These are phyloP conservation scores for Hanleya hanleyi DNA, from an alignment of 2,888 invertebrate species.

Conservation along the genomic window DNA sequence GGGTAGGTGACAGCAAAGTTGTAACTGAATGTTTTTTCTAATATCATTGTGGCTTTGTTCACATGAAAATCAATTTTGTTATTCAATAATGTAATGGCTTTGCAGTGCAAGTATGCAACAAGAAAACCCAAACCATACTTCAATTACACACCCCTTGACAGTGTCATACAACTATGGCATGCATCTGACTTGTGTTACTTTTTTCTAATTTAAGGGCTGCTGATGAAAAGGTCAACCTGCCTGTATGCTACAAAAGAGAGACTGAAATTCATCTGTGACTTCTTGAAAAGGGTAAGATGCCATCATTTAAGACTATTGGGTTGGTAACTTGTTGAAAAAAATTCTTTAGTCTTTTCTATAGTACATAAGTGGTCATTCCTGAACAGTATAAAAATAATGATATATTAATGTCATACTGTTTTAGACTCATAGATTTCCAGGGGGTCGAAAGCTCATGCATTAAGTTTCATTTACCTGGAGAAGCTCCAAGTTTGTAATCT, in stretches of 20 bases:
- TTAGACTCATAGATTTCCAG: no score
- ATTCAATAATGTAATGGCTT: no score
- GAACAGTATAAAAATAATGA: no score
- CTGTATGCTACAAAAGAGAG: conserved; percentile 71
- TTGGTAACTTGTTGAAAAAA: no score
- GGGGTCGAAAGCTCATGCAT: no score
- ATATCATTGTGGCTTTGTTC: background rate
- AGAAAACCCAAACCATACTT: background rate
- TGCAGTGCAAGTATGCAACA: background rate
- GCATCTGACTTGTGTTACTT: background rate
- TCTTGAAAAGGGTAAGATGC: conserved; percentile 63
- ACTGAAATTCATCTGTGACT: conserved; percentile 67
- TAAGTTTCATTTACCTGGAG: background rate
- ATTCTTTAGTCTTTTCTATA: no score
- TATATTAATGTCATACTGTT: no score
- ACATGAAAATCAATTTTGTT: no score
- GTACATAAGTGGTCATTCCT: no score
- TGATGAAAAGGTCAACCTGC: conserved; percentile 71
- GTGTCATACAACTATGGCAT: no score
- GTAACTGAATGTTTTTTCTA: background rate
- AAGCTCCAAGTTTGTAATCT: background rate
- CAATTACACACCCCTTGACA: no score
- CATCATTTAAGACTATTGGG: no score
- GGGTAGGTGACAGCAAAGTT: conserved; percentile 48
- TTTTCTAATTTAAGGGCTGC: conserved; percentile 52